Evolutionary conservation across 2,113 vertebrate genomes (phyloP).

Genomic region (Origma solitaria): DNA sequence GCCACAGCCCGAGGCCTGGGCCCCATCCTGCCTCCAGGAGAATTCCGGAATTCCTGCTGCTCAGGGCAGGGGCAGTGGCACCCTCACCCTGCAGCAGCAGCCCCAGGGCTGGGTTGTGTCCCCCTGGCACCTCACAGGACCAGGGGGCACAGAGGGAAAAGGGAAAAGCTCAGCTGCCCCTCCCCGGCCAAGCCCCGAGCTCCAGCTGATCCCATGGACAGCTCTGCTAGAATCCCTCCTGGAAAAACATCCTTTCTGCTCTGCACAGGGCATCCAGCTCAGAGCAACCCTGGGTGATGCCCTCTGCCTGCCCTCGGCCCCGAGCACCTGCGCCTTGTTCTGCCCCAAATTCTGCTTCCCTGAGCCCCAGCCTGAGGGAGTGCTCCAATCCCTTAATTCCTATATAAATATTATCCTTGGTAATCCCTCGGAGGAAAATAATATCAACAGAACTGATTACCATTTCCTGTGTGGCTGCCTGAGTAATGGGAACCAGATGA

Average conservation of each 20-base stretch:
- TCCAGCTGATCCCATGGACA: background rate
- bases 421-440: background rate
- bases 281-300: background rate
- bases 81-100: fast-evolving
- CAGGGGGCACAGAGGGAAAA: background rate
- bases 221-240: background rate
- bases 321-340: background rate
- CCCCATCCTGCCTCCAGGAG: background rate
- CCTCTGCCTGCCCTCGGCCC: background rate
- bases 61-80: background rate
- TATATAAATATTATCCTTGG: conserved; percentile 26
- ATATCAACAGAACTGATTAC: background rate
- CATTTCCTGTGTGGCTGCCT: conserved; percentile 15
- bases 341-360: background rate
- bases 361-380: background rate
- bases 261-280: background rate
- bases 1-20: fast-evolving
- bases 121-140: background rate
- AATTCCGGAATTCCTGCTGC: background rate
- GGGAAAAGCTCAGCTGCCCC: background rate
- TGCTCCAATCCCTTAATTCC: background rate
- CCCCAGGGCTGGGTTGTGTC: fast-evolving
- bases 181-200: background rate
- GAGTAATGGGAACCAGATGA: conserved; percentile 23
- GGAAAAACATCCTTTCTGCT: background rate